These are phyloP conservation scores for Rhadinocentrus ornatus DNA, from an alignment of 2,797 vertebrate species.

Conservation along the genomic window DNA sequence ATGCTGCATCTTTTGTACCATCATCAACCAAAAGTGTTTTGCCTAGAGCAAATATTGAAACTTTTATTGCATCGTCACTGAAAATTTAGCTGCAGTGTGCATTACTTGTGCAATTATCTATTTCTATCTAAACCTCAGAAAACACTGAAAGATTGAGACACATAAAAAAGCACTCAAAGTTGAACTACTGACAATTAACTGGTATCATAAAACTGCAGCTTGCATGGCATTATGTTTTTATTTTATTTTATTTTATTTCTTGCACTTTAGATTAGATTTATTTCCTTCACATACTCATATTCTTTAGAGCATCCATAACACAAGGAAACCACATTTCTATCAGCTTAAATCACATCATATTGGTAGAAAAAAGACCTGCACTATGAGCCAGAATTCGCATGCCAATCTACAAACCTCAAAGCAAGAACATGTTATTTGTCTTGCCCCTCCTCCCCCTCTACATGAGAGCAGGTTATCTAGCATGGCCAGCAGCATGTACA, in stretches of 20 bases:
- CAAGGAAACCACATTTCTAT: background rate
- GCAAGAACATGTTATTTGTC: conserved; percentile 4
- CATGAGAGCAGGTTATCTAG: conserved; percentile 65
- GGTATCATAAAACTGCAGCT: background rate
- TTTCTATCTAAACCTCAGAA: conserved; percentile 12
- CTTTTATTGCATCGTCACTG: background rate
- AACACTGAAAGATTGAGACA: background rate
- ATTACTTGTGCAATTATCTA: background rate
- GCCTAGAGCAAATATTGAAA: background rate
- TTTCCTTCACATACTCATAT: background rate
- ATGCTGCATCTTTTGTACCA: conserved; percentile 4
- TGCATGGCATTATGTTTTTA: background rate
- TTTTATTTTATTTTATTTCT: background rate
- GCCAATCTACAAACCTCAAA: conserved; percentile 11
- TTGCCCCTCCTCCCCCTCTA: conserved; percentile 16
- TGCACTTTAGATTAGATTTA: background rate
- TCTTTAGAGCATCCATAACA: background rate
- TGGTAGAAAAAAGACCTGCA: background rate
- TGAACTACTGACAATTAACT: background rate
- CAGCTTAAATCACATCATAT: background rate
- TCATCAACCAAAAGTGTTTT: background rate
- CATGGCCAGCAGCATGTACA: conserved; percentile 71
- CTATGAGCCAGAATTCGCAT: background rate
- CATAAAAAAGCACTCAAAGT: background rate
- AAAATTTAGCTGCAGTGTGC: conserved; percentile 21